A percentile compares a stretch with the other conserved stretches of the same genome.
Evolutionary conservation across 1,140 invertebrate species (phyloP).

Genomic region (Brachionus calyciflorus): DNA sequence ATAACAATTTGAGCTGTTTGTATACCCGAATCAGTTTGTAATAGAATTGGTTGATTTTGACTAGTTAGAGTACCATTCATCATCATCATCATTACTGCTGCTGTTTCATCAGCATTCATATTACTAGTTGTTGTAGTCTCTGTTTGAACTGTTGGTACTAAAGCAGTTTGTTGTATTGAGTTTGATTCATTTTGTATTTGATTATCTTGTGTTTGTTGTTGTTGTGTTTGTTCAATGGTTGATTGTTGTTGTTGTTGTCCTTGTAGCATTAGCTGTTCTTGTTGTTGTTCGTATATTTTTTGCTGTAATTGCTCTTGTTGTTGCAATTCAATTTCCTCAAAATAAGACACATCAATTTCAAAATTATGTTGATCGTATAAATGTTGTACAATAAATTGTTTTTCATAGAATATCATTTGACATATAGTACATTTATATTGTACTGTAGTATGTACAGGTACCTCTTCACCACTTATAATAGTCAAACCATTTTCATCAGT

Average conservation of each 20-base stretch:
- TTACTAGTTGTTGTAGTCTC: background rate
- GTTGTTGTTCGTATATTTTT: constrained; percentile 44
- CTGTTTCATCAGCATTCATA: constrained; percentile 37
- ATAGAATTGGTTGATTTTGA: constrained; percentile 21
- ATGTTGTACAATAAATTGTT: constrained; percentile 42
- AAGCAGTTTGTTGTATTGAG: background rate
- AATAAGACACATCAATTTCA: constrained; percentile 42
- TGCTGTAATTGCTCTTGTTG: constrained; percentile 46
- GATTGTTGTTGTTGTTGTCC: constrained; percentile 19
- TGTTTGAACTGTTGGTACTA: background rate
- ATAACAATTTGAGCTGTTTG: constrained; percentile 39
- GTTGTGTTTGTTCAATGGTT: background rate
- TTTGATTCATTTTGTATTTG: background rate
- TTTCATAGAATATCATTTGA: constrained; percentile 45
- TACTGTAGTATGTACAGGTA: constrained; percentile 40
- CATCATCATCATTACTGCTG: constrained; percentile 47
- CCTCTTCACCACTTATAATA: constrained; percentile 40
- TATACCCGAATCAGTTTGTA: constrained; percentile 15
- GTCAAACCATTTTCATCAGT: constrained; percentile 45
- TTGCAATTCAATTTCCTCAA: constrained; percentile 44
- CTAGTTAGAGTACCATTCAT: constrained; percentile 20
- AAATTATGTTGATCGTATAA: constrained; percentile 37
- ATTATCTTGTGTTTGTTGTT: background rate
- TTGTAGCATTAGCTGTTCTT: constrained; percentile 37
- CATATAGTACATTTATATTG: constrained; percentile 46